A percentile compares a stretch with the other conserved stretches of the same genome.
phyloP scores from a whole-genome alignment of 1,140 invertebrate species.

The Grapholita molesta region DNA sequence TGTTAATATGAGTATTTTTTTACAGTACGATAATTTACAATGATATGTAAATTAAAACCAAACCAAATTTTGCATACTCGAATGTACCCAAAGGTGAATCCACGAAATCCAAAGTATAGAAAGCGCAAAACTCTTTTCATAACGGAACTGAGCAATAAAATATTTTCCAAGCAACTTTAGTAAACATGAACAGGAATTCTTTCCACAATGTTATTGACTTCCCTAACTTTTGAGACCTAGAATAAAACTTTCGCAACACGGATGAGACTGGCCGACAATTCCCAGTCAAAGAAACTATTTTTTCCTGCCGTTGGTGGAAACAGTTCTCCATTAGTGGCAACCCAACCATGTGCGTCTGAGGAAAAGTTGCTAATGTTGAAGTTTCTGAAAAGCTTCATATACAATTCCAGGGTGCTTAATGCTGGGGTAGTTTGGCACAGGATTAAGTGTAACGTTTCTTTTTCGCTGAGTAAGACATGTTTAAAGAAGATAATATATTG shows the following conservation, averaged over 20 bases:
- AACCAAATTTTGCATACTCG: no score
- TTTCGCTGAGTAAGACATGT: background rate
- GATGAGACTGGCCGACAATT: constrained; percentile 40
- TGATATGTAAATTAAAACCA: no score
- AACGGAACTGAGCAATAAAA: background rate
- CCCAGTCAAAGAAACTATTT: constrained; percentile 36
- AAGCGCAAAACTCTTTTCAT: background rate
- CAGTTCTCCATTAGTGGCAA: constrained; percentile 62
- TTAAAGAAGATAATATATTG: background rate
- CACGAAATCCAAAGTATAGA: background rate
- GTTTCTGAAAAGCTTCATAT: constrained; percentile 63
- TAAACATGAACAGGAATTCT: background rate
- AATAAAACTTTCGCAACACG: constrained; percentile 37
- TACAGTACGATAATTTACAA: no score
- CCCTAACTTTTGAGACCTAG: background rate
- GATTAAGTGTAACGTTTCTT: constrained; percentile 30
- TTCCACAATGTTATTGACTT: background rate
- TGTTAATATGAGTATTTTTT: no score
- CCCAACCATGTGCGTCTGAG: constrained; percentile 60
- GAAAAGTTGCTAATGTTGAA: constrained; percentile 69
- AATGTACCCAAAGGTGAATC: background rate
- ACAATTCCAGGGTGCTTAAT: constrained; percentile 51
- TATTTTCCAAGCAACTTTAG: constrained; percentile 1
- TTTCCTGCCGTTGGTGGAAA: constrained; percentile 50
- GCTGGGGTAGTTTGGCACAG: constrained; percentile 30